phyloP scores from a whole-genome alignment of 92 coral and sea anemone genomes.

The Scolanthus callimorphus region DNA sequence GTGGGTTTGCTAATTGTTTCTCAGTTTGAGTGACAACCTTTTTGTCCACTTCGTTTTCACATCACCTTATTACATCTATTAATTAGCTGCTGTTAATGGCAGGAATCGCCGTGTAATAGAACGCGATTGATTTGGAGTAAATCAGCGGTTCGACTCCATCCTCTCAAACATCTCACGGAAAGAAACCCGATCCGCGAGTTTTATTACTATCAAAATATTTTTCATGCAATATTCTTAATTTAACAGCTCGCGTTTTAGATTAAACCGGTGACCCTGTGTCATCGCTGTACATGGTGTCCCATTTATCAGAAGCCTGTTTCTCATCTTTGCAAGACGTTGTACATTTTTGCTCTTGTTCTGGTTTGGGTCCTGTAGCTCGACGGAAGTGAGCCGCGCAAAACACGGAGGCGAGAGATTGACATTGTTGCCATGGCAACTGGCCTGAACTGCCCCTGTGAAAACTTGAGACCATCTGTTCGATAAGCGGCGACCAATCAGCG shows the following conservation, averaged over 20 bases:
- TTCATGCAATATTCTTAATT: slow-evolving; percentile 63
- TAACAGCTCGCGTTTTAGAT: slow-evolving; percentile 48
- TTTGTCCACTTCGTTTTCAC: slow-evolving; percentile 76
- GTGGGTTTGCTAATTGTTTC: too few species aligned
- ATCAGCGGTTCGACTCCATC: slow-evolving; percentile 24
- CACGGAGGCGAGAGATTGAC: slow-evolving; percentile 88
- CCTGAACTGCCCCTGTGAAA: slow-evolving; percentile 90
- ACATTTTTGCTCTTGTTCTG: too few species aligned
- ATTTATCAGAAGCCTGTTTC: too few species aligned
- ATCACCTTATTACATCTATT: slow-evolving; percentile 69
- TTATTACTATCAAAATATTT: slow-evolving; percentile 83
- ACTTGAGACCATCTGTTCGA: slow-evolving; percentile 93
- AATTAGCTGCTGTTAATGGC: slow-evolving; percentile 81
- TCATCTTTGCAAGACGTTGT: too few species aligned
- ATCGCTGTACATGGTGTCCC: too few species aligned
- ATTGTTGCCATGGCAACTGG: slow-evolving; percentile 86
- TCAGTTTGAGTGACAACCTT: slow-evolving; percentile 44
- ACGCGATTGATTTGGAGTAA: slow-evolving; percentile 42
- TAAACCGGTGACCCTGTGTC: slow-evolving; percentile 38
- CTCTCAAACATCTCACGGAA: slow-evolving; percentile 50
- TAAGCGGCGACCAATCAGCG: slow-evolving; percentile 69
- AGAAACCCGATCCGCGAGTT: slow-evolving; percentile 72
- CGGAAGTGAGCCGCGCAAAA: slow-evolving; percentile 84
- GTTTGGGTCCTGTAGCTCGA: slow-evolving; percentile 60
- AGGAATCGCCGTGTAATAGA: slow-evolving; percentile 70